Evolutionary conservation across 2,888 invertebrate species (phyloP).

Genomic region (Spodoptera picta): DNA sequence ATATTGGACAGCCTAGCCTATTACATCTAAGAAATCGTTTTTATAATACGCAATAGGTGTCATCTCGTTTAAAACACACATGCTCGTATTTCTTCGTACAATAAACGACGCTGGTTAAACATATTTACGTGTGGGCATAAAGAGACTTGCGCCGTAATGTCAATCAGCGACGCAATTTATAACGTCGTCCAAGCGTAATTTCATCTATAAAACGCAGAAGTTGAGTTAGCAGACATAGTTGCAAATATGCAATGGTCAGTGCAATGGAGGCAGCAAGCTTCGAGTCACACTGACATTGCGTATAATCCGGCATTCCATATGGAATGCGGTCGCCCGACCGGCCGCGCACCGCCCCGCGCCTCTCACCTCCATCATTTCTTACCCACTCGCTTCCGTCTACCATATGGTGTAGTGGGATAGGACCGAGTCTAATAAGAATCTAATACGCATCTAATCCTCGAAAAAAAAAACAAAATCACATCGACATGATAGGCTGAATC

Average conservation of each 20-base stretch:
- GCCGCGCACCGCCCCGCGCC: slow-evolving; percentile 76
- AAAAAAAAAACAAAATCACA: slow-evolving; percentile 6
- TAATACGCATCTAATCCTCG: slow-evolving; percentile 53
- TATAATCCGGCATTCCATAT: slow-evolving; percentile 86
- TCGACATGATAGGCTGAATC: slow-evolving; percentile 5
- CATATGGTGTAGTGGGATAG: slow-evolving; percentile 84
- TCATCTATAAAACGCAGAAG: slow-evolving; percentile 27
- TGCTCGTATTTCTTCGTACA: slow-evolving; percentile 34
- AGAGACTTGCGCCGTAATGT: slow-evolving; percentile 69
- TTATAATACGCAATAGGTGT: slow-evolving; percentile 29
- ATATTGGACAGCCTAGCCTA: too few relatives aligned
- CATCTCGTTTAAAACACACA: slow-evolving; percentile 38
- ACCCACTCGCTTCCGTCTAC: slow-evolving; percentile 81
- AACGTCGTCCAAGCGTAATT: slow-evolving; percentile 24
- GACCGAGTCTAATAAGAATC: slow-evolving; percentile 79
- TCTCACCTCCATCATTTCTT: slow-evolving; percentile 84
- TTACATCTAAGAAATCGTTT: slow-evolving; percentile 18
- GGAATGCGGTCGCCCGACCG: slow-evolving; percentile 87
- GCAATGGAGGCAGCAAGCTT: slow-evolving; percentile 67
- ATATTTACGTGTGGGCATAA: slow-evolving; percentile 51
- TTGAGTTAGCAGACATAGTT: slow-evolving; percentile 58
- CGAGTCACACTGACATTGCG: slow-evolving; percentile 87
- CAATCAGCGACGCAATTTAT: slow-evolving; percentile 58
- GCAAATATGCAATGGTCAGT: slow-evolving; percentile 67
- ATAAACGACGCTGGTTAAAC: slow-evolving; percentile 46